Base-by-base conservation (phyloP, 2,888 invertebrate genomes). In the Drosophila rubida region DNA sequence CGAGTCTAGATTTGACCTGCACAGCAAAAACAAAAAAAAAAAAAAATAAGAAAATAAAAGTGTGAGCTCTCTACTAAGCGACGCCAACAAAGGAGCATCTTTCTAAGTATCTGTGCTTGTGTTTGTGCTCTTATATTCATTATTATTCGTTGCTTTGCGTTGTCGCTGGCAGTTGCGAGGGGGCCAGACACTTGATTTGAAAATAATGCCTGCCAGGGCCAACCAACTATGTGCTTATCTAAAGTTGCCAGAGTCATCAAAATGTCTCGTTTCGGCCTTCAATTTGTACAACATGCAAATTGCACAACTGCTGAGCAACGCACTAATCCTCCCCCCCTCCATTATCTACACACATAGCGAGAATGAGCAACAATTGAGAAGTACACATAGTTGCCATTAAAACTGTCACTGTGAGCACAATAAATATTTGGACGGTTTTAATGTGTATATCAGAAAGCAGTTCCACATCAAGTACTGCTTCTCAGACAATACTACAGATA, bases 1-100 rank as follows among this genome's bases (percentile, higher is more conserved):
- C 74, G 73, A 86, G 77, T 76, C 80, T 79, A 67, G 71, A 81
- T 82, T 79, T 83, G 82, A 81, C 86, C 86, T 87, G 85, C 76
- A 87, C 81, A 73, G 66, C 60, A 66, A 46, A 11, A 32, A 30
- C 11, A 30, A 30, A 0, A 4, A 30, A 32, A 4, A 25, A 5
- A 4, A 6, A 5, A 4, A 25, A 32, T 1, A 25, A 5, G 1
- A 6, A 5, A 4, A 25, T n/a, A 32, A 60, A 42, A 64, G 57
- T 76, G 60, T 63, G 66, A 49, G 77, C 51, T 51, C 14, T 32
- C 4, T n/a, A 27, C 30, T 41, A 39, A 30, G 27, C 39, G 23
- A 3, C 8, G 0, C 54, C 32, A 16, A 4, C 9, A 19, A 30
- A 23, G 42, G 46, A 60, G 45, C 65, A 16, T 46, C 44, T 45